Conservation (phyloP, 1,140 invertebrate species). For the Intoshia linei region DNA sequence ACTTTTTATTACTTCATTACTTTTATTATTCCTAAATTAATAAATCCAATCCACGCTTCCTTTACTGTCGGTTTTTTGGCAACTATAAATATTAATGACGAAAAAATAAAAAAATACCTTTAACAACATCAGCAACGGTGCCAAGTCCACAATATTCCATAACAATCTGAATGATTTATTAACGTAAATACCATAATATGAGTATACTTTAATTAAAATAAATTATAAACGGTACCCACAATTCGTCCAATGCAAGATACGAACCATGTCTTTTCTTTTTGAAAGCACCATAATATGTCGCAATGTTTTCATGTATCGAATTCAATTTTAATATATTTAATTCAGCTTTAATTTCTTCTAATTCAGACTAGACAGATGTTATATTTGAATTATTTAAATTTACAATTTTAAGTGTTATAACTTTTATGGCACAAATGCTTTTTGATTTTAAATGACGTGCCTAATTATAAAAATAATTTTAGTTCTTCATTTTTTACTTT, state of each 20-base stretch:
- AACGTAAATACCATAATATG: no score
- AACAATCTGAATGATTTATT: constrained; percentile 34
- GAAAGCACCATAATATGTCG: constrained; percentile 97
- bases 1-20: constrained; percentile 84
- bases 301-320: constrained; percentile 94
- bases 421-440: constrained; percentile 79
- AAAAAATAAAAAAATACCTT: constrained; percentile 26
- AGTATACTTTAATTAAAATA: neutral
- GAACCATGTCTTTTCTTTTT: constrained; percentile 78
- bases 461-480: constrained; percentile 23
- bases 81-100: constrained; percentile 21
- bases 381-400: constrained; percentile 7
- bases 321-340: constrained; percentile 26
- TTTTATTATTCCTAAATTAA: constrained; percentile 44
- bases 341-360: constrained; percentile 5
- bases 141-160: constrained; percentile 99
- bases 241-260: constrained; percentile 2
- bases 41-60: constrained; percentile 94
- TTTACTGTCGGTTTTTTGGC: no score
- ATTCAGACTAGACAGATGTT: constrained; percentile 5
- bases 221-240: neutral
- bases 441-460: constrained; percentile 80
- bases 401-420: constrained; percentile 89
- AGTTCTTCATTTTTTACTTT: constrained; percentile 35
- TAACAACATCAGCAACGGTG: constrained; percentile 89